Conservation (phyloP, 2,797 vertebrate genomes). For the Spinus pinus region DNA sequence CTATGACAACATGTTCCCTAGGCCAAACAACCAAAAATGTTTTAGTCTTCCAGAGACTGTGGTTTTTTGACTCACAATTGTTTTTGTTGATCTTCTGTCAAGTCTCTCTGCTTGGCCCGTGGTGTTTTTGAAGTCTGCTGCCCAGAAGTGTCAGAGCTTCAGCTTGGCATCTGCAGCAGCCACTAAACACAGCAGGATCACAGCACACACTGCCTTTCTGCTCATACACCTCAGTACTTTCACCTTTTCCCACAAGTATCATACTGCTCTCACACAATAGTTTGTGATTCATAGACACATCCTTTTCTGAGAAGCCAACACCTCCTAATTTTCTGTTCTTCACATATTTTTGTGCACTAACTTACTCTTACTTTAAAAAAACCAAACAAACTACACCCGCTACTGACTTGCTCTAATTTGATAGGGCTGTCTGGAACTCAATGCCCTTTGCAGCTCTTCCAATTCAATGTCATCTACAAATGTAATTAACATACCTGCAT, state of each 20-base stretch:
- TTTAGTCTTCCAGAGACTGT: background rate
- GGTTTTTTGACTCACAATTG: background rate
- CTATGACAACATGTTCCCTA: background rate
- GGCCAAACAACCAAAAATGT: background rate
- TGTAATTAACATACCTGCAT: background rate
- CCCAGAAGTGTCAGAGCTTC: background rate
- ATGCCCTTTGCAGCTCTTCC: background rate
- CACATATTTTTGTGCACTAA: background rate
- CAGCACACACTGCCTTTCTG: background rate
- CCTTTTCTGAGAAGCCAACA: background rate
- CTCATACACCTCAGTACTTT: background rate
- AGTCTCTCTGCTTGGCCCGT: fast-evolving
- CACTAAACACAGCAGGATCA: background rate
- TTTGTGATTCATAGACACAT: background rate
- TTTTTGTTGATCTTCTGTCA: conserved; percentile 4
- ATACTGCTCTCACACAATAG: background rate
- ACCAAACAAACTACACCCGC: background rate
- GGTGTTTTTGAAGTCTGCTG: background rate
- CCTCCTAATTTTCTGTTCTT: background rate
- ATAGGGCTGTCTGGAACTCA: background rate
- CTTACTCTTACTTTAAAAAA: background rate
- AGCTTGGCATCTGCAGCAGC: background rate
- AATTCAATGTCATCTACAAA: background rate
- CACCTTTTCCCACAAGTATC: background rate
- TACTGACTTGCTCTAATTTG: background rate